Base-by-base conservation (phyloP, 2,888 invertebrate species). In the Dolomedes plantarius region DNA sequence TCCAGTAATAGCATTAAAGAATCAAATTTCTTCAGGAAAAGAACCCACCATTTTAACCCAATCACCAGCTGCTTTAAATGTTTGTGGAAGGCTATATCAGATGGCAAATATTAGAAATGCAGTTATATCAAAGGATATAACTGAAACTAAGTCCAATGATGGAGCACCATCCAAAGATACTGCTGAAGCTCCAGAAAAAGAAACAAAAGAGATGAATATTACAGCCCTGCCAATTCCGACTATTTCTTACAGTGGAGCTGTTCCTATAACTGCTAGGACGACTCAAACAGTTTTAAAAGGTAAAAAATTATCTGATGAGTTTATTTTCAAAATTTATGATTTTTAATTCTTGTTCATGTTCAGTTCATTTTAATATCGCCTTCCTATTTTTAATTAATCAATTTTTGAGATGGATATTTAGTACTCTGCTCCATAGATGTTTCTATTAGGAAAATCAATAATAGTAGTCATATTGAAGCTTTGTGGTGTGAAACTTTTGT, bases 31-130 rank as follows among this genome's bases (percentile, higher is more conserved):
- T 31, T 29, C 31, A 67, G 67, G 29, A 16, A 83, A 83, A 39
- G 83, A 83, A 19, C 36, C 67, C 19, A 32, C 77, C 73, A 71
- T 82, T 69, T 65, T 82, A 82, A 50, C 75, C 39, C 82, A 82
- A 28, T 64, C 82, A 28, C 75, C 81, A 41, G 29, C 77, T 32
- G 71, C 83, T 36, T 50, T 83, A 31, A 83, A 56, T 77, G 77
- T 83, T 39, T 83, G 83, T 77, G 83, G 83, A 23, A 46, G 77
- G 68, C 31, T 83, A 19, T 83, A 83, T 67, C 83, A 83, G 67
- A 83, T 83, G 83, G 29, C 83, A 39, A 83, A 83, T 56, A 50
- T 83, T 27, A 72, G 77, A n/a, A 83, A 83, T 73, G 41, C 83
- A 29, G 77, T 83, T 6, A 65, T 83, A 50, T 76, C 83, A 27